Conservation (phyloP, 2,888 invertebrate genomes). For the Hydrotaea cyrtoneurina region DNA sequence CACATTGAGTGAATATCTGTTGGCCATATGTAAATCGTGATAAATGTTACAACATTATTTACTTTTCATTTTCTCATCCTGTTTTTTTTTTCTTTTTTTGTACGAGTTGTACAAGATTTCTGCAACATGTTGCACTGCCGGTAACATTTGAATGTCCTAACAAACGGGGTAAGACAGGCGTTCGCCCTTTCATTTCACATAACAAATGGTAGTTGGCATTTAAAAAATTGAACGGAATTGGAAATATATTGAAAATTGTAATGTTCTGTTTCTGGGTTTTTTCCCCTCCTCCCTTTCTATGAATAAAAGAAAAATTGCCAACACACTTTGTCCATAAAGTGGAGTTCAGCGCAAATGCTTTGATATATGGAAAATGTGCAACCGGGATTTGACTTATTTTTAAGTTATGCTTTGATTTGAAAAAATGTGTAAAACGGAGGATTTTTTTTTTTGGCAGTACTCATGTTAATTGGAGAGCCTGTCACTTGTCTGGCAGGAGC, state of each 20-base stretch:
- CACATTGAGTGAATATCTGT: neutral
- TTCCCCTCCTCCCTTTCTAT: too few relatives aligned
- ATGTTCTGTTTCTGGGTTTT: neutral
- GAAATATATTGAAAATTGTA: constrained; percentile 1
- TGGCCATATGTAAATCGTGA: constrained; percentile 3
- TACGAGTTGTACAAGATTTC: constrained; percentile 2
- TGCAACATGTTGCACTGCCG: neutral
- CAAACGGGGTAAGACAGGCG: neutral
- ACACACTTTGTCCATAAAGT: constrained; percentile 1
- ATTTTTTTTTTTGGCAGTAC: too few relatives aligned
- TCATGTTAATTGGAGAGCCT: too few relatives aligned
- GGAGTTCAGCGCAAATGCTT: neutral
- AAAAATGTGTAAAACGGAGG: too few relatives aligned
- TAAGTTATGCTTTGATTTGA: neutral
- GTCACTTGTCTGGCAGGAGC: too few relatives aligned
- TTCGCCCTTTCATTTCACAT: neutral
- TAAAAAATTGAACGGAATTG: neutral
- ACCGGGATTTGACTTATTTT: neutral
- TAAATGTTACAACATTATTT: constrained; percentile 2
- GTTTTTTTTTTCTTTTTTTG: neutral
- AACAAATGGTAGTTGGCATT: neutral
- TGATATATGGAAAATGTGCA: neutral
- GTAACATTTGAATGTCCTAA: neutral
- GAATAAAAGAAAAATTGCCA: neutral
- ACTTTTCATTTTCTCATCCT: neutral